Evolutionary conservation across 1,140 invertebrate genomes (phyloP).

Genomic region (Asobara japonica): DNA sequence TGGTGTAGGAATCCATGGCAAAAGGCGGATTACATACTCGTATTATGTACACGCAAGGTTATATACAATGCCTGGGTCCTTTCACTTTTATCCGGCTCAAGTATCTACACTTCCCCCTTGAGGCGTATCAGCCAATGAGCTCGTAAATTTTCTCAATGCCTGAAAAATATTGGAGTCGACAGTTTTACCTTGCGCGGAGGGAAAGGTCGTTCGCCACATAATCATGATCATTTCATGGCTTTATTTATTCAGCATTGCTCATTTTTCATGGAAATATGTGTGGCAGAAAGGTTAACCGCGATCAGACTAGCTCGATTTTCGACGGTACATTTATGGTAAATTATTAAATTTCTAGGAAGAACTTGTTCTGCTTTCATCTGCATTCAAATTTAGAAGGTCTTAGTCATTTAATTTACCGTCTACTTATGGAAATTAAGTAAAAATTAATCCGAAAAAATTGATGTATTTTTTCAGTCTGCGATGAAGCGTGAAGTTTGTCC

Average conservation of each 20-base stretch:
- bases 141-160: constrained; percentile 54
- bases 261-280: no score
- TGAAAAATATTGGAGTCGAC: constrained; percentile 45
- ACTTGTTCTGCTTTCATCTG: no score
- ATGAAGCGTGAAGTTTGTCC: constrained; percentile 82
- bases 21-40: background rate
- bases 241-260: no score
- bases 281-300: no score
- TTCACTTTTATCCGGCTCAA: constrained; percentile 59
- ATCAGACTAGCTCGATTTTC: no score
- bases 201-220: constrained; percentile 53
- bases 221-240: constrained; percentile 21
- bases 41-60: constrained; percentile 54
- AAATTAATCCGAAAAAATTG: no score
- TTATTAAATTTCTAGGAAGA: no score
- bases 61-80: constrained; percentile 46
- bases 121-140: constrained; percentile 40
- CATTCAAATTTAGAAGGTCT: no score
- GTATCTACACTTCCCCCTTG: constrained; percentile 38
- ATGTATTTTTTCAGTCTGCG: constrained; percentile 74
- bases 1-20: background rate
- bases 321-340: no score
- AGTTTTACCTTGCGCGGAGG: constrained; percentile 43
- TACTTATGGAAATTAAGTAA: no score
- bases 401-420: no score